phyloP scores from a whole-genome alignment of 2,888 invertebrate genomes.

The Sericinus montela region DNA sequence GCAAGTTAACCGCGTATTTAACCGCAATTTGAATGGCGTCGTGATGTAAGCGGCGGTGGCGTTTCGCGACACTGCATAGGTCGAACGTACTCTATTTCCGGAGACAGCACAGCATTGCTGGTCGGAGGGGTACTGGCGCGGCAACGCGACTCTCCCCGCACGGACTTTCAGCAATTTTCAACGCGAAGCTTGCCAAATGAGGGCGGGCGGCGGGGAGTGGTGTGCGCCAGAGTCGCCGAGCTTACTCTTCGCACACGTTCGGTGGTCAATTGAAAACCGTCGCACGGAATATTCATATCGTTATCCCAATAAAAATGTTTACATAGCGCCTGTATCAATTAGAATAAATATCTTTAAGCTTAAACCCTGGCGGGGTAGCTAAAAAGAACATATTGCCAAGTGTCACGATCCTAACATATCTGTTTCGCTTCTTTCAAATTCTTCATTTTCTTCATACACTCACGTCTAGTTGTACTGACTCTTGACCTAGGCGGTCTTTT shows the following conservation, averaged over 20 bases:
- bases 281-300: too few species aligned
- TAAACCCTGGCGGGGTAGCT: too few species aligned
- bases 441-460: too few species aligned
- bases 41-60: constrained; percentile 39
- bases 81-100: constrained; percentile 77
- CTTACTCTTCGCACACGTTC: neutral
- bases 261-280: neutral
- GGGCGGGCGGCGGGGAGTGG: constrained; percentile 28
- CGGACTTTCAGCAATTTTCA: constrained; percentile 55
- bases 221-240: constrained; percentile 9
- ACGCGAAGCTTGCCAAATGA: constrained; percentile 56
- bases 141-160: constrained; percentile 47
- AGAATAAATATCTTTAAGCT: too few species aligned
- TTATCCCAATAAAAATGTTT: too few species aligned
- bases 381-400: too few species aligned
- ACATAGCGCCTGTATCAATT: too few species aligned
- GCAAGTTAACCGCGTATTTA: constrained; percentile 49
- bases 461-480: too few species aligned
- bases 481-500: too few species aligned
- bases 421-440: too few species aligned
- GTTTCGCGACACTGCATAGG: constrained; percentile 55
- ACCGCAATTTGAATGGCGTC: constrained; percentile 61
- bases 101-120: constrained; percentile 81
- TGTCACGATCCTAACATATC: too few species aligned
- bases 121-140: constrained; percentile 78